phyloP scores from a whole-genome alignment of 53 echinoderm and acorn worm genomes.

The Echinarachnius parma region DNA sequence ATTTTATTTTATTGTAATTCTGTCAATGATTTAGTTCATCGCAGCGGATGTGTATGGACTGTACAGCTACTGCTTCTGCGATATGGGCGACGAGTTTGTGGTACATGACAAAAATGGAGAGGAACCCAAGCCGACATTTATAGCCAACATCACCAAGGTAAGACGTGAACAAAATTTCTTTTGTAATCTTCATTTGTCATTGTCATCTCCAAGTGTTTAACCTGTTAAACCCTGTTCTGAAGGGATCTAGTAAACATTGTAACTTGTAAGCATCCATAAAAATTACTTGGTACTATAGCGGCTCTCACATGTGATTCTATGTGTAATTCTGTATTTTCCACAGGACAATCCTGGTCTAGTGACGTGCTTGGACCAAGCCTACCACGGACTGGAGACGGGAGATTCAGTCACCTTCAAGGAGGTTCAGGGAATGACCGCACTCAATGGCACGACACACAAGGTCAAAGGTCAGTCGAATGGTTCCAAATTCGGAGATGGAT shows the following conservation, averaged over 20 bases:
- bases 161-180: too few species aligned
- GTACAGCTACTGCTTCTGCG: conserved; percentile 90
- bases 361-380: conserved; percentile 77
- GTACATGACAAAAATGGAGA: conserved; percentile 83
- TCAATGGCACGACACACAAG: conserved; percentile 68
- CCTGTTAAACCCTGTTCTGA: too few species aligned
- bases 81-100: conserved; percentile 85
- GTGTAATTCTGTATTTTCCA: neutral
- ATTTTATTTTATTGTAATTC: too few species aligned
- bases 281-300: neutral
- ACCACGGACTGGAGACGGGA: conserved; percentile 80
- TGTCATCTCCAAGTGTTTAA: too few species aligned
- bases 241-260: neutral
- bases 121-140: conserved; percentile 63
- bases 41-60: conserved; percentile 90
- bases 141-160: conserved; percentile 18
- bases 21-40: too few species aligned
- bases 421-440: conserved; percentile 75
- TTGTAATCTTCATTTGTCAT: too few species aligned
- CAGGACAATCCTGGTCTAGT: conserved; percentile 88
- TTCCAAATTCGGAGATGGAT: too few species aligned
- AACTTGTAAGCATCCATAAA: neutral
- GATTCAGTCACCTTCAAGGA: conserved; percentile 87
- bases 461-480: conserved; percentile 82
- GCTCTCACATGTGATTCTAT: neutral